phyloP scores from a whole-genome alignment of 2,113 vertebrate genomes.

The Hippocampus guttulatus region DNA sequence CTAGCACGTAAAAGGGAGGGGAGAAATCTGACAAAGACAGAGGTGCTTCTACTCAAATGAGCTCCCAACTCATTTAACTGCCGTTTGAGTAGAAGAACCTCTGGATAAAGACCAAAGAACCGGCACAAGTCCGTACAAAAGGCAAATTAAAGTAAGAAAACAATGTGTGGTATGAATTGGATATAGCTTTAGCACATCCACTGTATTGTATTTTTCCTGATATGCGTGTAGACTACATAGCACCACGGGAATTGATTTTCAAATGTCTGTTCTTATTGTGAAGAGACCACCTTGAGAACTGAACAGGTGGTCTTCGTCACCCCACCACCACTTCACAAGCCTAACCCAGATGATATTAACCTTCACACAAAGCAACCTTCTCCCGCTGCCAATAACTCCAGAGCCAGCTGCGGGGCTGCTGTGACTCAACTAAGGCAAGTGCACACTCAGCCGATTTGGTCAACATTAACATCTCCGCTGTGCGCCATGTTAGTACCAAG shows the following conservation, averaged over 20 bases:
- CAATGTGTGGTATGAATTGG: not conserved
- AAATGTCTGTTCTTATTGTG: constrained; percentile 40
- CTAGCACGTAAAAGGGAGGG: too few species aligned
- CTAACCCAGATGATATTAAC: constrained; percentile 66
- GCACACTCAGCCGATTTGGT: constrained; percentile 56
- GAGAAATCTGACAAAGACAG: too few species aligned
- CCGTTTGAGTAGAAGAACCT: too few species aligned
- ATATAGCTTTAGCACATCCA: not conserved
- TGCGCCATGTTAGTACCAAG: constrained; percentile 22
- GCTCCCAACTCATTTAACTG: too few species aligned
- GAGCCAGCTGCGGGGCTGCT: constrained; percentile 59
- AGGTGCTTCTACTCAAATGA: too few species aligned
- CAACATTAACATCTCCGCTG: constrained; percentile 45
- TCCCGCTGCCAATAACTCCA: constrained; percentile 58
- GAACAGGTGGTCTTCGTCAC: constrained; percentile 63
- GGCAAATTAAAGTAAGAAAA: not conserved
- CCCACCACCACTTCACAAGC: constrained; percentile 52
- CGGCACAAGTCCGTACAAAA: not conserved
- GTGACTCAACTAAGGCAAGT: constrained; percentile 44
- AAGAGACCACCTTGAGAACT: constrained; percentile 47
- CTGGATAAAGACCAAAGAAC: too few species aligned
- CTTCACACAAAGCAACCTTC: constrained; percentile 53
- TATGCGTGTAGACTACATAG: not conserved
- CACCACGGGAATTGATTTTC: constrained; percentile 44
- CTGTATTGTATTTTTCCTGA: not conserved